A percentile compares a stretch with the other conserved stretches of the same genome.
Conservation (phyloP, 2,797 vertebrate genomes). For the Mionectes olivaceus region DNA sequence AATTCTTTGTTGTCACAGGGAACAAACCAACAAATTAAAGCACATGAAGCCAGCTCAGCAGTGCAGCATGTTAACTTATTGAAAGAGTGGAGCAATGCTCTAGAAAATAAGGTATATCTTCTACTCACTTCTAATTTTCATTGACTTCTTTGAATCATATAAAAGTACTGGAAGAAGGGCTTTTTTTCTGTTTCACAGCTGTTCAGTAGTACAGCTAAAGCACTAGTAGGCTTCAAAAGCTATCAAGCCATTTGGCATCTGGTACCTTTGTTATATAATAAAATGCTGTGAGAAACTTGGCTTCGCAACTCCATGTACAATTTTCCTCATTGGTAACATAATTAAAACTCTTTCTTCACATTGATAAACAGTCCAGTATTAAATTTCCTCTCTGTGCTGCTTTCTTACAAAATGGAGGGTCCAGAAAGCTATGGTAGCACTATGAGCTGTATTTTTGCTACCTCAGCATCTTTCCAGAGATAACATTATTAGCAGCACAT, state of each 20-base stretch:
- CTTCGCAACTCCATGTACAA: background rate
- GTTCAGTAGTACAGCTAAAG: constrained; percentile 39
- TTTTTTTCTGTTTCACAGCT: background rate
- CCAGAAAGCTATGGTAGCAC: background rate
- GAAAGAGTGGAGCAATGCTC: constrained; percentile 86
- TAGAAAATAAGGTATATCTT: constrained; percentile 91
- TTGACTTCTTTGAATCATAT: constrained; percentile 22
- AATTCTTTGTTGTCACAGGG: constrained; percentile 83
- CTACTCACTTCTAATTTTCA: constrained; percentile 41
- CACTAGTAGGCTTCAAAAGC: constrained; percentile 20
- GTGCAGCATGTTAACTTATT: constrained; percentile 94
- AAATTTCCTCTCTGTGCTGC: background rate
- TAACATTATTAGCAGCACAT: background rate
- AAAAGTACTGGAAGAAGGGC: background rate
- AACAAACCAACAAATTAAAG: constrained; percentile 93
- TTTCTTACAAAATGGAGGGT: background rate
- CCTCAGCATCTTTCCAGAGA: background rate
- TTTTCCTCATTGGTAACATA: background rate
- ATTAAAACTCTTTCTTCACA: background rate
- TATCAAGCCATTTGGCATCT: background rate
- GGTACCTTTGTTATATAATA: background rate
- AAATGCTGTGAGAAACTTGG: constrained; percentile 57
- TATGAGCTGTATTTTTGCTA: background rate
- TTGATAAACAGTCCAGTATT: background rate
- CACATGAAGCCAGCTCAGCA: constrained; percentile 90